phyloP scores from a whole-genome alignment of 1,140 invertebrate species.

The Tribolium madens region DNA sequence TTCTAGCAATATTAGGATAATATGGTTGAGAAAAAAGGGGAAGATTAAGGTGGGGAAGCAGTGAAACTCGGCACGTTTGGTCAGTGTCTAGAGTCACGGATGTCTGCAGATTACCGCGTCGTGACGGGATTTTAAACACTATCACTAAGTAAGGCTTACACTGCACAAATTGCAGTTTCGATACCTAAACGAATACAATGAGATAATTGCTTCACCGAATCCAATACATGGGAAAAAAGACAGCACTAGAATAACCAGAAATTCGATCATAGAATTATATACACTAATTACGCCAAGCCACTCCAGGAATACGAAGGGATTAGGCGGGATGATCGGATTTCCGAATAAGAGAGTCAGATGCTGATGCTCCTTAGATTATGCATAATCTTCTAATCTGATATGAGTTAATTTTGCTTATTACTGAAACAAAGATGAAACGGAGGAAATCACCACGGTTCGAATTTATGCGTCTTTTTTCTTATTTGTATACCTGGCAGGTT shows the following conservation, averaged over 20 bases:
- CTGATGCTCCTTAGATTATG: conserved; percentile 37
- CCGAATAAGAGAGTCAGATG: conserved; percentile 16
- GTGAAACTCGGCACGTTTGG: conserved; percentile 40
- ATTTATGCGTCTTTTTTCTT: neutral
- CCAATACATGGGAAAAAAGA: neutral
- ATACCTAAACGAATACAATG: conserved; percentile 37
- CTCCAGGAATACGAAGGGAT: conserved; percentile 19
- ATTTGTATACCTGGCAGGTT: neutral
- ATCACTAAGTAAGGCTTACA: conserved; percentile 28
- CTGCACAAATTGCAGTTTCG: conserved; percentile 32
- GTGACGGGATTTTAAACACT: conserved; percentile 44
- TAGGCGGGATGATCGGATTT: conserved; percentile 40
- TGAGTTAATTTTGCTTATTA: conserved; percentile 27
- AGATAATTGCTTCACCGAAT: conserved; percentile 6
- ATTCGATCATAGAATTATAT: conserved; percentile 5
- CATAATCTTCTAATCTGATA: conserved; percentile 39
- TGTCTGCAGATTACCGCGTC: conserved; percentile 42
- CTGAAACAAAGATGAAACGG: neutral
- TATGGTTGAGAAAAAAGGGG: conserved; percentile 14
- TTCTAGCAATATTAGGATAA: conserved; percentile 29
- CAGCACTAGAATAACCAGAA: conserved; percentile 7
- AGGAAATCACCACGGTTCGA: neutral
- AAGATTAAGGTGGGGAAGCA: neutral
- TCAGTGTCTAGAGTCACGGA: conserved; percentile 42
- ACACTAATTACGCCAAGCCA: conserved; percentile 25